These are phyloP conservation scores for Naso thynnoides DNA, from an alignment of 2,797 vertebrate species.

Conservation along the genomic window DNA sequence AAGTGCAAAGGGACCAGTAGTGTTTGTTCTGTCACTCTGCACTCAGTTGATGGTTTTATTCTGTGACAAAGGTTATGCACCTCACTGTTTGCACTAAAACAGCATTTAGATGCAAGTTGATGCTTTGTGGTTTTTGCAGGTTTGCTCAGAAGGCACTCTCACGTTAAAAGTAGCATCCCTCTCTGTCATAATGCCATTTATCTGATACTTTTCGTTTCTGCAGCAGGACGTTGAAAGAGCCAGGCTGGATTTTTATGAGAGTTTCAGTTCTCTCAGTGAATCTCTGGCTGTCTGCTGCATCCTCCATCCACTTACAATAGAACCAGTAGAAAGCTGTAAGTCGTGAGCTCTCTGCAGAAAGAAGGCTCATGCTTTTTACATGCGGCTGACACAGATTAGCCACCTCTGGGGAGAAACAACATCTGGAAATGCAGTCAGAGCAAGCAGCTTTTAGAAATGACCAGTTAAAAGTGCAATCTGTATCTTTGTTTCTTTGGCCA, in stretches of 20 bases:
- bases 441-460: slow-evolving; percentile 1
- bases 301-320: slow-evolving; percentile 21
- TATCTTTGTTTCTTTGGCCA: slow-evolving; percentile 8
- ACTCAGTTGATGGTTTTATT: neutral
- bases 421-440: slow-evolving; percentile 54
- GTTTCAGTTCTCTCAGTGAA: slow-evolving; percentile 15
- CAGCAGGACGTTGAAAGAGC: neutral
- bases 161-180: slow-evolving; percentile 45
- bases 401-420: slow-evolving; percentile 36
- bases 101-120: slow-evolving; percentile 73
- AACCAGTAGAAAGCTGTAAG: slow-evolving; percentile 1
- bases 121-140: slow-evolving; percentile 88
- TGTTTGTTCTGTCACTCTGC: neutral
- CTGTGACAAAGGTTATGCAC: slow-evolving; percentile 31
- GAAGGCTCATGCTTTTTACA: slow-evolving; percentile 49
- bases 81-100: slow-evolving; percentile 48
- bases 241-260: neutral
- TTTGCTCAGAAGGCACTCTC: slow-evolving; percentile 83
- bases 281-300: slow-evolving; percentile 7
- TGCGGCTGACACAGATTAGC: slow-evolving; percentile 47
- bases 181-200: slow-evolving; percentile 16
- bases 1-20: neutral
- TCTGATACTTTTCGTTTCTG: neutral
- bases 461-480: neutral
- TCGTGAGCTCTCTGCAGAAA: slow-evolving; percentile 26